phyloP scores from a whole-genome alignment of 2,797 vertebrate species.

The Meda fulgida region DNA sequence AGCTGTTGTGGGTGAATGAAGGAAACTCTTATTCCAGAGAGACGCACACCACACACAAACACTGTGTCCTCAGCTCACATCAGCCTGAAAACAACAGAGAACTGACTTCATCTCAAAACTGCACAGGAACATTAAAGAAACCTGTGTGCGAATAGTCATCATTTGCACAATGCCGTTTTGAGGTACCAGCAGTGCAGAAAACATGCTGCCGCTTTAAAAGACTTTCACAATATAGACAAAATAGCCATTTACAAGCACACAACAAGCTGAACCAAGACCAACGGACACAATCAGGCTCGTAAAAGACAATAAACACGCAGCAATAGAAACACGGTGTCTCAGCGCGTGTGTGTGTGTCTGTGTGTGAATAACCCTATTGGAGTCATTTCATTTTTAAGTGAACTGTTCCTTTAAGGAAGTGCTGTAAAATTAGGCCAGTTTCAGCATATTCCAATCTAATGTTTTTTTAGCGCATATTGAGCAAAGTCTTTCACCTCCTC shows the following conservation, averaged over 20 bases:
- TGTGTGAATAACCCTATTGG: not conserved
- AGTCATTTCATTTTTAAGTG: not conserved
- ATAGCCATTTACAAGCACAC: not conserved
- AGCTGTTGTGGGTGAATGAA: conserved; percentile 17
- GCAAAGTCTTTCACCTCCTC: not conserved
- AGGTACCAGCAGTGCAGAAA: not conserved
- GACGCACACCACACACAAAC: not conserved
- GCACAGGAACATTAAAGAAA: not conserved
- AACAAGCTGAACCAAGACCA: not conserved
- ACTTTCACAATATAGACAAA: not conserved
- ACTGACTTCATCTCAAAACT: not conserved
- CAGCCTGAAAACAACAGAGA: not conserved
- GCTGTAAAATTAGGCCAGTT: not conserved
- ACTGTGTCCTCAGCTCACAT: conserved; percentile 14
- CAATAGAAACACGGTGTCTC: not conserved
- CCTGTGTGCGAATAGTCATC: not conserved
- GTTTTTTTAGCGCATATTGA: not conserved
- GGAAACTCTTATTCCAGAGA: conserved; percentile 11
- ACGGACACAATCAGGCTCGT: not conserved
- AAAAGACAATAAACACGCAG: not conserved
- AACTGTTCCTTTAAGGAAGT: not conserved
- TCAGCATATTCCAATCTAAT: too few species aligned
- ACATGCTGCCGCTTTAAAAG: not conserved
- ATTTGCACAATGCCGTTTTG: not conserved
- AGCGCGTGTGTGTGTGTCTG: not conserved